Percentiles rank a stretch among this genome's conserved stretches.
Evolutionary conservation across 2,113 vertebrate genomes (phyloP).

Genomic region (Myotis brandtii): DNA sequence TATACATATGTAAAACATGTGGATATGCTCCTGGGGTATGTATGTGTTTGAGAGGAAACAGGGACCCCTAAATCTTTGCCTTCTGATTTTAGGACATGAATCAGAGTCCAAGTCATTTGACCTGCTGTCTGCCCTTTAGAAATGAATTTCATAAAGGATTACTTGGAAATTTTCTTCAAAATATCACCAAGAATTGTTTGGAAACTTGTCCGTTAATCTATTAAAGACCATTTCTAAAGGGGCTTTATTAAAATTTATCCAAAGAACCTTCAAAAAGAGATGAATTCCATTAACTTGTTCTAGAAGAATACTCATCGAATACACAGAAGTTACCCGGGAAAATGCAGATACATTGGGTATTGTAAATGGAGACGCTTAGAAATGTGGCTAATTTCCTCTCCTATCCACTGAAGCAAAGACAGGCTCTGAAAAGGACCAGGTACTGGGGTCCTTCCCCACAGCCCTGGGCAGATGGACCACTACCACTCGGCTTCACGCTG

Average conservation of each 20-base stretch:
- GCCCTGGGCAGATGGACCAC: slow-evolving; percentile 92
- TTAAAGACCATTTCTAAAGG: slow-evolving; percentile 85
- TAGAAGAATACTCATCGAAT: slow-evolving; percentile 82
- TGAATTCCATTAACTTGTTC: slow-evolving; percentile 84
- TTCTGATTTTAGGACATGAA: slow-evolving; percentile 49
- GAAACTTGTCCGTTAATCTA: slow-evolving; percentile 83
- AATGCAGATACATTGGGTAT: slow-evolving; percentile 84
- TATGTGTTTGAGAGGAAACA: not conserved
- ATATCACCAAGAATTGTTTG: slow-evolving; percentile 83
- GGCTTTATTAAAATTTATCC: slow-evolving; percentile 85
- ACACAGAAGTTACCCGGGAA: slow-evolving; percentile 86
- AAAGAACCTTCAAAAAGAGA: slow-evolving; percentile 85
- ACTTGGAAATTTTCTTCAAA: slow-evolving; percentile 80
- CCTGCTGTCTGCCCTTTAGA: slow-evolving; percentile 41
- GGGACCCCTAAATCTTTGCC: slow-evolving; percentile 24
- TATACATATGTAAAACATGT: not conserved
- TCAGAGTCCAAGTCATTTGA: slow-evolving; percentile 6
- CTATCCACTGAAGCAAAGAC: slow-evolving; percentile 83
- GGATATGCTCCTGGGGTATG: not conserved
- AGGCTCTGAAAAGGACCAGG: slow-evolving; percentile 89
- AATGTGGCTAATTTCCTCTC: slow-evolving; percentile 85
- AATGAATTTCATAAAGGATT: slow-evolving; percentile 77
- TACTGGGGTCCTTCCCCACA: slow-evolving; percentile 87
- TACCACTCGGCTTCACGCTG: slow-evolving; percentile 90
- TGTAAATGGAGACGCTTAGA: slow-evolving; percentile 83